Conservation (phyloP, 2,797 vertebrate genomes). For the Pantherophis alleghaniensis region DNA sequence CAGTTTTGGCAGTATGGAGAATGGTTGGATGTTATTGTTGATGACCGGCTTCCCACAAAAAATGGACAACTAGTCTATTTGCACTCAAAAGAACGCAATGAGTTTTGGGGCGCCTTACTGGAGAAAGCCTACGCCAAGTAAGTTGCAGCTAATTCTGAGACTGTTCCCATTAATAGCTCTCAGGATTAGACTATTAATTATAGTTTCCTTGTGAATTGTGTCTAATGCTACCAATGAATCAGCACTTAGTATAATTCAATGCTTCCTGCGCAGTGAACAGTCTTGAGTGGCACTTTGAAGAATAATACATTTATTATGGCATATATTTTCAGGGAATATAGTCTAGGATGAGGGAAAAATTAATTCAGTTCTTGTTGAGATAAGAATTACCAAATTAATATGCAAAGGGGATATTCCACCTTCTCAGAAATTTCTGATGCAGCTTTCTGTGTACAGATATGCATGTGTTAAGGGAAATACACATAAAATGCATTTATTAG, state of each 20-base stretch:
- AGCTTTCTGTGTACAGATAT: background rate
- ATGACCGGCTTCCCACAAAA: conserved; percentile 77
- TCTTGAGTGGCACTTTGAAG: background rate
- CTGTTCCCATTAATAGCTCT: background rate
- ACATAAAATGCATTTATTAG: background rate
- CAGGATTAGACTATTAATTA: background rate
- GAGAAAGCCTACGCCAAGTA: conserved; percentile 78
- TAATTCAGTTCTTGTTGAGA: background rate
- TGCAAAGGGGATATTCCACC: background rate
- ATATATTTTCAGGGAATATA: background rate
- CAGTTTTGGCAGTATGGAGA: conserved; percentile 91
- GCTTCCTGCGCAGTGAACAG: background rate
- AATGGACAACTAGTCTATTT: conserved; percentile 84
- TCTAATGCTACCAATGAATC: background rate
- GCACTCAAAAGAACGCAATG: conserved; percentile 74
- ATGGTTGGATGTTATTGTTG: conserved; percentile 89
- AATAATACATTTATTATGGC: background rate
- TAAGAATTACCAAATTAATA: background rate
- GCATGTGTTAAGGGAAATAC: background rate
- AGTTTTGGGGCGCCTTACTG: conserved; percentile 73
- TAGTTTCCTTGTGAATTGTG: background rate
- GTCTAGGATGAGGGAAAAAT: background rate
- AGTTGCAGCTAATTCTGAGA: background rate
- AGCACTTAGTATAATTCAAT: background rate
- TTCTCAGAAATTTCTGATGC: background rate